Evolutionary conservation across 2,888 invertebrate species (phyloP).

Genomic region (Aphrophora alni): DNA sequence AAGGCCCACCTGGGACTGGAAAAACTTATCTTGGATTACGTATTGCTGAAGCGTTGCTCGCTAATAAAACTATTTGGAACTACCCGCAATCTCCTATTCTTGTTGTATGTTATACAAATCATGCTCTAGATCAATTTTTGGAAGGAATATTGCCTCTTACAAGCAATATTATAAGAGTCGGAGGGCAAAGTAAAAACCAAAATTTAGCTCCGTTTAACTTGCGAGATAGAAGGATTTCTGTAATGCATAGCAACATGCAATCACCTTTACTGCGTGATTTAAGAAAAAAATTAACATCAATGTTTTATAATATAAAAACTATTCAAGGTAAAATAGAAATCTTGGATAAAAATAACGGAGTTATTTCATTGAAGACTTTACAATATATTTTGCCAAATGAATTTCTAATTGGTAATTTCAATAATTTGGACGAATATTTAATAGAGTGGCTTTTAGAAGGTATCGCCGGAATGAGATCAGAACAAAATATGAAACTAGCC

Average conservation of each 20-base stretch:
- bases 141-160: constrained; percentile 70
- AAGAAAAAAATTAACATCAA: constrained; percentile 19
- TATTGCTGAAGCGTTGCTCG: constrained; percentile 71
- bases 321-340: constrained; percentile 18
- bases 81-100: constrained; percentile 68
- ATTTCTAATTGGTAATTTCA: background rate
- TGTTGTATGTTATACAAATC: constrained; percentile 84
- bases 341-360: constrained; percentile 20
- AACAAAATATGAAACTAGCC: constrained; percentile 20
- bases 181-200: constrained; percentile 53
- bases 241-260: constrained; percentile 6
- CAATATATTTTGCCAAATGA: background rate
- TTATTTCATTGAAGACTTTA: constrained; percentile 26
- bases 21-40: constrained; percentile 82
- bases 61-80: constrained; percentile 61
- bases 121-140: constrained; percentile 85
- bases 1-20: constrained; percentile 90
- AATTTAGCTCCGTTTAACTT: constrained; percentile 29
- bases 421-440: constrained; percentile 18
- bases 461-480: background rate
- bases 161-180: constrained; percentile 69
- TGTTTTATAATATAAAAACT: constrained; percentile 17
- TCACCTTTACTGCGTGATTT: constrained; percentile 26
- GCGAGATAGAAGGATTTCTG: constrained; percentile 16
- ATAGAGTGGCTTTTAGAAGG: constrained; percentile 31